These are phyloP conservation scores for Siniperca knerii DNA, from an alignment of 2,113 vertebrate genomes.

Conservation along the genomic window DNA sequence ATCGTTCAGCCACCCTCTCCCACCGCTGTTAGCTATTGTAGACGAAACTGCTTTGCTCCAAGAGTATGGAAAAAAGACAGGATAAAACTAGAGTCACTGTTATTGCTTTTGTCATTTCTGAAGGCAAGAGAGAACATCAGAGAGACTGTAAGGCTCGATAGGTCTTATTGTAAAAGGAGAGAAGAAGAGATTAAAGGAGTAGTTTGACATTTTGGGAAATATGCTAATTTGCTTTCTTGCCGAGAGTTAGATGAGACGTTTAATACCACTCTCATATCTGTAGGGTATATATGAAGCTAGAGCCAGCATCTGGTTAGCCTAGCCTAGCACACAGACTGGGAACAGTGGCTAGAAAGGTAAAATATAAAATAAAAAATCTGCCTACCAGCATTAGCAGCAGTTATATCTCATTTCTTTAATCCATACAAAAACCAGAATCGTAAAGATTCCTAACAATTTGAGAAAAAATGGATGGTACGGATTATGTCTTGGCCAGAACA, in stretches of 20 bases:
- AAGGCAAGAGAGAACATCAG: constrained; percentile 7
- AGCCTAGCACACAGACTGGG: background rate
- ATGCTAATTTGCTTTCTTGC: background rate
- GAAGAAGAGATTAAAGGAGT: constrained; percentile 26
- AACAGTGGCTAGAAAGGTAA: background rate
- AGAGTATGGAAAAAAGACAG: constrained; percentile 35
- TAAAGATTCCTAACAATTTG: background rate
- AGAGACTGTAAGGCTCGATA: background rate
- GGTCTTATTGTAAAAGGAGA: constrained; percentile 18
- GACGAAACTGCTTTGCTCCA: constrained; percentile 29
- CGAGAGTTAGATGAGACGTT: background rate
- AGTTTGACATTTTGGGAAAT: background rate
- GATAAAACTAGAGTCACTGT: constrained; percentile 45
- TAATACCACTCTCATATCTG: background rate
- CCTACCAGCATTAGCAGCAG: background rate
- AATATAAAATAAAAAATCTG: background rate
- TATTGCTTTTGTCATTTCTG: constrained; percentile 38
- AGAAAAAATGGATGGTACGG: no score
- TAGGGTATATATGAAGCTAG: background rate
- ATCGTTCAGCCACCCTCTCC: constrained; percentile 66
- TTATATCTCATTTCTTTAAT: background rate
- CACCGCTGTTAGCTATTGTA: constrained; percentile 28
- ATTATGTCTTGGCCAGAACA: background rate
- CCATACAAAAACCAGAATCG: background rate
- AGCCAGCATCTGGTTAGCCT: background rate